These are phyloP conservation scores for Mystacides longicornis DNA, from an alignment of 2,888 invertebrate genomes.

Conservation along the genomic window DNA sequence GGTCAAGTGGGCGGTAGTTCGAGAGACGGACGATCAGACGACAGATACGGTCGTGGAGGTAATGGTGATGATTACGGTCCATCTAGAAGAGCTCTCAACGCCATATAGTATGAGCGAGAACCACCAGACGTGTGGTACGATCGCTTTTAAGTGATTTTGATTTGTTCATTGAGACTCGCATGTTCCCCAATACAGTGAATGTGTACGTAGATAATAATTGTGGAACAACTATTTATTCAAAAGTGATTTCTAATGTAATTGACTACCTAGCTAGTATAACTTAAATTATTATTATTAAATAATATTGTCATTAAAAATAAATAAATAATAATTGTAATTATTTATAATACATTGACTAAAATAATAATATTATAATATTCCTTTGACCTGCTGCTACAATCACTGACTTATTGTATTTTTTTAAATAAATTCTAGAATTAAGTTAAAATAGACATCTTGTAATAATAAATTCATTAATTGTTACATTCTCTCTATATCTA, in stretches of 20 bases:
- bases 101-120: conserved; percentile 56
- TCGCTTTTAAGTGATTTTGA: conserved; percentile 27
- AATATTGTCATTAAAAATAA: too few species aligned
- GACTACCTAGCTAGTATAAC: too few species aligned
- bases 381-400: conserved; percentile 9
- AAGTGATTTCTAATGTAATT: too few species aligned
- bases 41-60: conserved; percentile 38
- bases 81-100: conserved; percentile 64
- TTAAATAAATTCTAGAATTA: background rate
- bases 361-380: background rate
- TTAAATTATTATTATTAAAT: too few species aligned
- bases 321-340: too few species aligned
- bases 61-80: conserved; percentile 51
- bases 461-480: too few species aligned
- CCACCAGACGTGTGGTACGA: conserved; percentile 35
- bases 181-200: background rate
- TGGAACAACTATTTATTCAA: background rate
- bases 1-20: conserved; percentile 37
- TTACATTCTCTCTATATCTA: too few species aligned
- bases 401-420: conserved; percentile 4
- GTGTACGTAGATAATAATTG: background rate
- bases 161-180: background rate
- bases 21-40: conserved; percentile 41
- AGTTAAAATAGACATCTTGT: too few species aligned
- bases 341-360: background rate